A percentile compares a stretch with the other conserved stretches of the same genome.
Conservation (phyloP, 2,797 vertebrate genomes). For the Typhlichthys subterraneus region DNA sequence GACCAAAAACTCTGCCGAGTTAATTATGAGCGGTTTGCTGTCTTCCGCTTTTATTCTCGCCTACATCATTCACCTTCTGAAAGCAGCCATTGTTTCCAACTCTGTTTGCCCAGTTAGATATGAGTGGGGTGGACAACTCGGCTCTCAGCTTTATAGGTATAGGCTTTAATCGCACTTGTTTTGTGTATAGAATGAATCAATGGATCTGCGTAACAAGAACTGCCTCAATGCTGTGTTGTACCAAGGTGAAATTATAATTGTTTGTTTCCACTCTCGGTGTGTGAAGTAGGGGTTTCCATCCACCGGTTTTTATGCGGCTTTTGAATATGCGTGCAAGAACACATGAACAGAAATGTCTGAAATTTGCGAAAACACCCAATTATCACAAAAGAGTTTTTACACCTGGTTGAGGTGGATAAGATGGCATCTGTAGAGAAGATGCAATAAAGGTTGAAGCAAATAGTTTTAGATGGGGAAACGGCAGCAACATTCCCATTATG, state of each 20-base stretch:
- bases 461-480: no score
- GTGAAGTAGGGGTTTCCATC: no score
- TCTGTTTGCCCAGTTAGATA: slow-evolving; percentile 38
- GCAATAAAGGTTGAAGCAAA: no score
- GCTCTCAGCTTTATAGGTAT: slow-evolving; percentile 29
- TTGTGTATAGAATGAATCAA: slow-evolving; percentile 46
- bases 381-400: no score
- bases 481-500: no score
- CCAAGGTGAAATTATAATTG: slow-evolving; percentile 32
- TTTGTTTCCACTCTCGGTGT: slow-evolving; percentile 28
- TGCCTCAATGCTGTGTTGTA: slow-evolving; percentile 25
- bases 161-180: slow-evolving; percentile 50
- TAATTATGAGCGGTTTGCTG: slow-evolving; percentile 70
- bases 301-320: no score
- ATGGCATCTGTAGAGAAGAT: no score
- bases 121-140: slow-evolving; percentile 36
- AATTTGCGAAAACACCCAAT: no score
- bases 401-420: no score
- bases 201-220: slow-evolving; percentile 37
- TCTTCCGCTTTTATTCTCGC: slow-evolving; percentile 59
- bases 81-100: slow-evolving; percentile 51
- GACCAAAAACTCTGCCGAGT: slow-evolving; percentile 65
- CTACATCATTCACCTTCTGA: slow-evolving; percentile 44
- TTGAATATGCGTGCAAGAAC: no score
- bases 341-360: no score